Evolutionary conservation across 2,888 invertebrate genomes (phyloP).

Genomic region (Oasisia sp.): DNA sequence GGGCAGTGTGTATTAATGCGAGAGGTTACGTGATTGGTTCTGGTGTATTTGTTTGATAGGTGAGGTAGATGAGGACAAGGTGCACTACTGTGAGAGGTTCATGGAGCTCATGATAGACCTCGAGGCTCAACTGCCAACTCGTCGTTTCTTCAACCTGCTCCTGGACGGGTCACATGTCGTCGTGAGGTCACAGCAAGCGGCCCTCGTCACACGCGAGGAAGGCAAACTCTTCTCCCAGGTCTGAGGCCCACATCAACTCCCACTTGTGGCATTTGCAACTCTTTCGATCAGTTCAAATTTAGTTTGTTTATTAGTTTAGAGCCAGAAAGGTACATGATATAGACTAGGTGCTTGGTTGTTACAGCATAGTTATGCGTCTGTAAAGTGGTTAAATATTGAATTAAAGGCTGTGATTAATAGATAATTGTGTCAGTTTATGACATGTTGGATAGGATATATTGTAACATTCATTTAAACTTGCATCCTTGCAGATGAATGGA

Average conservation of each 20-base stretch:
- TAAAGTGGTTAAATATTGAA: background rate
- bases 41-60: slow-evolving; percentile 46
- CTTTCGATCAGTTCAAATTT: no score
- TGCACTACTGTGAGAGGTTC: slow-evolving; percentile 92
- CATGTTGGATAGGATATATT: no score
- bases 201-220: slow-evolving; percentile 77
- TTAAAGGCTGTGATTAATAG: background rate
- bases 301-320: no score
- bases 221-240: slow-evolving; percentile 93
- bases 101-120: slow-evolving; percentile 95
- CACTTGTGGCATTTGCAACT: no score
- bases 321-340: no score
- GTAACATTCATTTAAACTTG: no score
- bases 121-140: slow-evolving; percentile 92
- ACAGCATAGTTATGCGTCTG: background rate
- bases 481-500: no score
- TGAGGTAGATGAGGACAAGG: slow-evolving; percentile 67
- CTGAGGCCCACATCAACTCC: slow-evolving; percentile 58
- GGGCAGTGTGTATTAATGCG: slow-evolving; percentile 82
- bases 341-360: background rate
- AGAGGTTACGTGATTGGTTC: slow-evolving; percentile 84
- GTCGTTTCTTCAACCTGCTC: slow-evolving; percentile 95
- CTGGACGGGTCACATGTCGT: slow-evolving; percentile 95
- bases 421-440: no score
- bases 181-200: slow-evolving; percentile 85